A percentile compares a stretch with the other conserved stretches of the same genome.
phyloP scores from a whole-genome alignment of 2,797 vertebrate genomes.

The Podarcis siculus region DNA sequence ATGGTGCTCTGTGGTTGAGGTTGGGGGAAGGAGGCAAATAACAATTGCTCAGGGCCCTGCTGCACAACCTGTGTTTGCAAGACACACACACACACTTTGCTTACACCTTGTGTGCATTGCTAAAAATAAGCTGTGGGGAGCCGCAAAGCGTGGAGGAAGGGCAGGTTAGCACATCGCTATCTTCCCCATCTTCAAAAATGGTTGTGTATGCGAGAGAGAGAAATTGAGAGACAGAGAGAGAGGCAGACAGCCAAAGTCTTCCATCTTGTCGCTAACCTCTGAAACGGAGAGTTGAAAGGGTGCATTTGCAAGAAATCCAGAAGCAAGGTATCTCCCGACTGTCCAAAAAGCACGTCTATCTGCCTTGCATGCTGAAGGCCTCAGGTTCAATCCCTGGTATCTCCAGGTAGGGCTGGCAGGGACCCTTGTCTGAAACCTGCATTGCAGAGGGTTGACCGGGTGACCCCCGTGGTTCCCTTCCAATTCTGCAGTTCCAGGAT shows the following conservation, averaged over 20 bases:
- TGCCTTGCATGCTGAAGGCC: too few species aligned
- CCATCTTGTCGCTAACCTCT: neutral
- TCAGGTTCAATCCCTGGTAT: too few species aligned
- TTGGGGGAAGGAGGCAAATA: neutral
- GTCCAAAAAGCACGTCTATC: too few species aligned
- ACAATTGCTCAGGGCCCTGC: neutral
- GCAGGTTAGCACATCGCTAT: neutral
- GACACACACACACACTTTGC: neutral
- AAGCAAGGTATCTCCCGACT: too few species aligned
- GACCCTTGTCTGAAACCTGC: too few species aligned
- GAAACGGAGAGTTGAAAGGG: neutral
- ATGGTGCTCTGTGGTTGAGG: neutral
- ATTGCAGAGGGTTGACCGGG: too few species aligned
- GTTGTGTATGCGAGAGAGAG: neutral
- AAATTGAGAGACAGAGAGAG: neutral
- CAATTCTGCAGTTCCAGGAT: too few species aligned
- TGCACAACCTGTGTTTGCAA: neutral
- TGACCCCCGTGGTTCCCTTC: too few species aligned
- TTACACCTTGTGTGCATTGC: neutral
- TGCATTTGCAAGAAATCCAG: too few species aligned
- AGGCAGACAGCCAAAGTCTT: neutral
- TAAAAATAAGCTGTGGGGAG: constrained; percentile 18
- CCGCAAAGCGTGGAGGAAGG: constrained; percentile 2
- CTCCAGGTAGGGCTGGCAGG: too few species aligned
- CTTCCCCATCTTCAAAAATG: neutral